Evolutionary conservation across 2,797 vertebrate genomes (phyloP).

Genomic region (Rallus crepitans): DNA sequence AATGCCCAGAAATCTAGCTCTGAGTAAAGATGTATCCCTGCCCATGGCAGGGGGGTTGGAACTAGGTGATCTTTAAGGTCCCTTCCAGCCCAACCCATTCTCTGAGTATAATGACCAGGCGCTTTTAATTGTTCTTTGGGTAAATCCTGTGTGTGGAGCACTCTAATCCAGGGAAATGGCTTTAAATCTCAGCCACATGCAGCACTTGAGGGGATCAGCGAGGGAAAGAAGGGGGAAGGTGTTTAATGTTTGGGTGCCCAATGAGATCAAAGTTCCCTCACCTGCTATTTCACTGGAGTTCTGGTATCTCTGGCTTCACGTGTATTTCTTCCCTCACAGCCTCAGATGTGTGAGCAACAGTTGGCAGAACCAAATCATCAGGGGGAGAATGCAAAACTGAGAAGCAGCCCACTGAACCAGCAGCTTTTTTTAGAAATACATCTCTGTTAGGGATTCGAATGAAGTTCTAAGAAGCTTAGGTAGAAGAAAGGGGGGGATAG

Average conservation of each 20-base stretch:
- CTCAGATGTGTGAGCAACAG: background rate
- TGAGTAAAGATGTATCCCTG: background rate
- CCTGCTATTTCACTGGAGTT: background rate
- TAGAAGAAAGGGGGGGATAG: slow-evolving; percentile 56
- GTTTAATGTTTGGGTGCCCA: background rate
- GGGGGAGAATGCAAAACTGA: background rate
- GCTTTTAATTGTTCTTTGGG: background rate
- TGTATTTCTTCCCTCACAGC: background rate
- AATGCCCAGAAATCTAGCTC: background rate
- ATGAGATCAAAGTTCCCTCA: background rate
- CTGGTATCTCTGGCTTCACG: background rate
- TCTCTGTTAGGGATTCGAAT: slow-evolving; percentile 24
- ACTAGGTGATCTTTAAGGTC: too few species aligned
- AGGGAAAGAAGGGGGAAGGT: background rate
- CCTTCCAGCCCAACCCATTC: too few species aligned
- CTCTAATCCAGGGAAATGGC: slow-evolving; percentile 83
- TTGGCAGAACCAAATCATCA: background rate
- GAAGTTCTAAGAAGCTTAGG: slow-evolving; percentile 53
- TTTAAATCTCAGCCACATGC: slow-evolving; percentile 87
- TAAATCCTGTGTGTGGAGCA: slow-evolving; percentile 53
- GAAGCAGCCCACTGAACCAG: background rate
- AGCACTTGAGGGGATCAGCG: slow-evolving; percentile 64
- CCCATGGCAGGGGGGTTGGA: too few species aligned
- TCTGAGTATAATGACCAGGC: background rate
- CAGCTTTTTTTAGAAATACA: background rate